Evolutionary conservation across 2,797 vertebrate species (phyloP).

Genomic region (Lacerta bilineata): DNA sequence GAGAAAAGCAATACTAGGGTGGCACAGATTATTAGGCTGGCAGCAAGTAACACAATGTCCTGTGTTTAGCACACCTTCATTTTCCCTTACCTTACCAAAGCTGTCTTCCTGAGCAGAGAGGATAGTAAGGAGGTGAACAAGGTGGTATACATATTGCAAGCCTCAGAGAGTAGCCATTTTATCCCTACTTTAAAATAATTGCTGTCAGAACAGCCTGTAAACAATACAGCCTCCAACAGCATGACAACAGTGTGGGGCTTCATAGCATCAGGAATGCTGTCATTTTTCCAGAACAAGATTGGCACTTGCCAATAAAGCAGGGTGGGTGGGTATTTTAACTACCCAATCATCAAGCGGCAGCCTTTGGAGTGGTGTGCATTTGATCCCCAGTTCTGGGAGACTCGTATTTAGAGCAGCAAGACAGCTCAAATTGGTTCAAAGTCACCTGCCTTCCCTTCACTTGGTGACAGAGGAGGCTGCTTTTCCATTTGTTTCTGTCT

Average conservation of each 20-base stretch:
- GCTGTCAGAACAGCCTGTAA: background rate
- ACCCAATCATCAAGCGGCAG: background rate
- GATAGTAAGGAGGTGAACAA: slow-evolving; percentile 15
- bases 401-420: slow-evolving; percentile 19
- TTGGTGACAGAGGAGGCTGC: background rate
- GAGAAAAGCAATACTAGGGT: background rate
- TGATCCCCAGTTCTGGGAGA: background rate
- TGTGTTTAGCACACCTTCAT: background rate
- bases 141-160: slow-evolving; percentile 26
- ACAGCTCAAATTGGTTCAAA: slow-evolving; percentile 13
- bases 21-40: background rate
- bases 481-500: slow-evolving; percentile 26
- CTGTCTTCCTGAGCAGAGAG: slow-evolving; percentile 35
- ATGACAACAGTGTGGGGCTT: background rate
- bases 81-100: slow-evolving; percentile 34
- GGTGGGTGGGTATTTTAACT: background rate
- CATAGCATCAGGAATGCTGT: background rate
- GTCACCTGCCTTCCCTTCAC: background rate
- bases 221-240: background rate
- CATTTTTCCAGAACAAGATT: slow-evolving; percentile 29
- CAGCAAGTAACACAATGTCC: background rate
- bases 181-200: background rate
- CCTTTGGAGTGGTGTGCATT: background rate
- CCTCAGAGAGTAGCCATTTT: background rate
- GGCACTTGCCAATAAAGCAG: background rate